These are phyloP conservation scores for Drosophila histrio DNA, from an alignment of 2,888 invertebrate genomes.

Conservation along the genomic window DNA sequence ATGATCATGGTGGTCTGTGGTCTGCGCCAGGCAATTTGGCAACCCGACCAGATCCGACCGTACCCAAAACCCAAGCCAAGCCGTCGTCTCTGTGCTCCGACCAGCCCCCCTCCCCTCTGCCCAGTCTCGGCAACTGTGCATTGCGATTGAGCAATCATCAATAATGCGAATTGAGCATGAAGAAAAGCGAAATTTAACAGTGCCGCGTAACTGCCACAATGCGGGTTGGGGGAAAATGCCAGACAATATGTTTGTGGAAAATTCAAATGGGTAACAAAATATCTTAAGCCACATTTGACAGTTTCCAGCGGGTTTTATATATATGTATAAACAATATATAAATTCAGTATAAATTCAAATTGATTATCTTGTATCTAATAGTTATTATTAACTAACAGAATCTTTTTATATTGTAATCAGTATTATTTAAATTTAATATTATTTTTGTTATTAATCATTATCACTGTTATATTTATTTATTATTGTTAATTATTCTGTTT, in stretches of 20 bases:
- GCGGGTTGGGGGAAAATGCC: neutral
- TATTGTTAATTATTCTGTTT: too few relatives aligned
- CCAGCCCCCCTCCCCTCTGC: neutral
- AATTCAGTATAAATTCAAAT: too few relatives aligned
- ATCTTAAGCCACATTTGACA: too few relatives aligned
- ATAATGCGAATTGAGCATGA: constrained; percentile 62
- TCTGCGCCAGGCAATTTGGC: constrained; percentile 39
- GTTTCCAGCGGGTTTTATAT: neutral
- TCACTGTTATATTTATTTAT: too few relatives aligned
- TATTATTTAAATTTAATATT: too few relatives aligned
- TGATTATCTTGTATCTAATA: too few relatives aligned
- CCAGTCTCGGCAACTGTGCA: constrained; percentile 13
- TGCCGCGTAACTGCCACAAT: neutral
- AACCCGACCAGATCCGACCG: constrained; percentile 19
- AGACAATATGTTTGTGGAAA: neutral
- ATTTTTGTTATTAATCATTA: too few relatives aligned
- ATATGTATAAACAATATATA: too few relatives aligned
- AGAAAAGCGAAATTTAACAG: constrained; percentile 41
- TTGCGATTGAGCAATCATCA: constrained; percentile 71
- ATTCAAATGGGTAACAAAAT: neutral
- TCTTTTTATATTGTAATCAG: too few relatives aligned
- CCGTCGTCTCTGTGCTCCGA: neutral
- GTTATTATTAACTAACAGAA: too few relatives aligned
- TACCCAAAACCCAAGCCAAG: constrained; percentile 15
- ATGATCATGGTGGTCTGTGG: constrained; percentile 57